Evolutionary conservation across 2,888 invertebrate species (phyloP).

Genomic region (Cryptocephalus moraei): DNA sequence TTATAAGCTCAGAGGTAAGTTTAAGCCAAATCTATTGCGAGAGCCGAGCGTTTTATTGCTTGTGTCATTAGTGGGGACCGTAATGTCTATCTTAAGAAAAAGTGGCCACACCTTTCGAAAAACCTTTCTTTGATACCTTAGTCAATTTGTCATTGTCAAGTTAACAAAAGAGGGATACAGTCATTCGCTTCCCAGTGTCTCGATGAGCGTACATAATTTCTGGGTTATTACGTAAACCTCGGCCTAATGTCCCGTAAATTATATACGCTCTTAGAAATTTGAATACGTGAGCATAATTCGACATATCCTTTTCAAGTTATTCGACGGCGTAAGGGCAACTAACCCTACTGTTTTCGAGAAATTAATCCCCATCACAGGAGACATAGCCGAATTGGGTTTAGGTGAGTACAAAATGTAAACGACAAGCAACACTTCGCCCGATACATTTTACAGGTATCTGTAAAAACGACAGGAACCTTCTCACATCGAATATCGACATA

Average conservation of each 20-base stretch:
- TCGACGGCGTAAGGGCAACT: not conserved
- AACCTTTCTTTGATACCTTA: too few relatives aligned
- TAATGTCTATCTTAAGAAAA: too few relatives aligned
- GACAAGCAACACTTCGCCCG: not conserved
- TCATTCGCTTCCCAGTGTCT: too few relatives aligned
- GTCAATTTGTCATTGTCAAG: too few relatives aligned
- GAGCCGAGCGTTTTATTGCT: too few relatives aligned
- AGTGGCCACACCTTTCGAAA: too few relatives aligned
- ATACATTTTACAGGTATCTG: conserved; percentile 46
- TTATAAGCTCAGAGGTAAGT: conserved; percentile 46
- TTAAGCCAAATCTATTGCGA: not conserved
- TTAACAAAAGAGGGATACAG: too few relatives aligned
- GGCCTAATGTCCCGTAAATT: too few relatives aligned
- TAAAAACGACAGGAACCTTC: conserved; percentile 38
- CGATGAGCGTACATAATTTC: too few relatives aligned
- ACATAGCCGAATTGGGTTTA: not conserved
- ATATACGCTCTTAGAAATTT: too few relatives aligned
- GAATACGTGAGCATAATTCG: not conserved
- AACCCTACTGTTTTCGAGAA: not conserved
- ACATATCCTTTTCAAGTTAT: not conserved
- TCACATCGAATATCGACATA: conserved; percentile 51
- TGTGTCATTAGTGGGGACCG: too few relatives aligned
- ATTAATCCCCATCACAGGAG: not conserved
- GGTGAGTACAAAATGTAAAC: not conserved
- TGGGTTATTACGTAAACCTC: too few relatives aligned